These are phyloP conservation scores for Loripinus fragilis DNA, from an alignment of 2,888 invertebrate species.

Conservation along the genomic window DNA sequence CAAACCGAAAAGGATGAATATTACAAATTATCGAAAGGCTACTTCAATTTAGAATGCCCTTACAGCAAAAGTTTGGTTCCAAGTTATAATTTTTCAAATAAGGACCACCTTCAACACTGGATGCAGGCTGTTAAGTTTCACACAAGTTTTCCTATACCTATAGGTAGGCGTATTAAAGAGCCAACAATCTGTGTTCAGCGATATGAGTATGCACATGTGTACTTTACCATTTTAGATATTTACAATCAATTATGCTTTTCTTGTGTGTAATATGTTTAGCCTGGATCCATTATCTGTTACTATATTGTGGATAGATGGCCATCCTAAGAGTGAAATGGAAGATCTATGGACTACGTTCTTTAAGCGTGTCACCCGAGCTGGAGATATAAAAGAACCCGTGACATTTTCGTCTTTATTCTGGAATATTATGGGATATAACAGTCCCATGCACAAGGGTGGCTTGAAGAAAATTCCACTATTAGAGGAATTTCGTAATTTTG, in stretches of 20 bases:
- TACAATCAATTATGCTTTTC: conserved; percentile 76
- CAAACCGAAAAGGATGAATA: conserved; percentile 70
- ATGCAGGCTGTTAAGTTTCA: neutral
- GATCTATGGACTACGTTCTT: conserved; percentile 75
- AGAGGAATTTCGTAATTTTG: conserved; percentile 76
- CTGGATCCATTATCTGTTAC: conserved; percentile 61
- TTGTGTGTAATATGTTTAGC: conserved; percentile 64
- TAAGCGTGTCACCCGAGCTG: conserved; percentile 66
- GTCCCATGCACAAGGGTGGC: conserved; percentile 70
- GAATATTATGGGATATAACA: conserved; percentile 76
- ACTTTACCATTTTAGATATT: conserved; percentile 75
- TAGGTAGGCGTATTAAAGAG: conserved; percentile 85
- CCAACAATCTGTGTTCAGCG: conserved; percentile 68
- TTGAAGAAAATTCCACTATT: conserved; percentile 65
- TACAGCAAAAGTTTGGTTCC: neutral
- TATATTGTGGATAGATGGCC: conserved; percentile 77
- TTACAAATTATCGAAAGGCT: conserved; percentile 60
- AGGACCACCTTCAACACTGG: neutral
- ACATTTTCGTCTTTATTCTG: conserved; percentile 69
- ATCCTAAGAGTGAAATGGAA: conserved; percentile 77
- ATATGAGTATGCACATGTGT: conserved; percentile 77
- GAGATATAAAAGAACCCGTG: conserved; percentile 56
- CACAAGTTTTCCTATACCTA: neutral
- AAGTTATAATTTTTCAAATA: neutral
- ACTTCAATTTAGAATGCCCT: conserved; percentile 65